These are phyloP conservation scores for Galaxea fascicularis DNA, from an alignment of 92 coral and sea anemone species.

Conservation along the genomic window DNA sequence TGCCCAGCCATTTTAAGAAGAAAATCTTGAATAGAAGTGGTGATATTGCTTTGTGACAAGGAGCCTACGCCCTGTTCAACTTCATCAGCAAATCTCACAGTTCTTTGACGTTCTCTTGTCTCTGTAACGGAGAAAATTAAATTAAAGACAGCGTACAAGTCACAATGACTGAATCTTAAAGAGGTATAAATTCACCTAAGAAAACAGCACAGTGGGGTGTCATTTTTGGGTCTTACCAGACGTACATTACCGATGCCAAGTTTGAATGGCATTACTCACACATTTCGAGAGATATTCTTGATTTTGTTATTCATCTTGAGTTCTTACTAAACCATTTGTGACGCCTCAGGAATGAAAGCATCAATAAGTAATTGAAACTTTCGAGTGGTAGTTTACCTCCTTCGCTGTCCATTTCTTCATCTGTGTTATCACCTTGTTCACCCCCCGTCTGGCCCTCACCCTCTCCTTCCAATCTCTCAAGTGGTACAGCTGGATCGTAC, in stretches of 20 bases:
- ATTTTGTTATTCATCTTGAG: too few species aligned
- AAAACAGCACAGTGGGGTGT: too few species aligned
- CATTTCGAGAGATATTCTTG: too few species aligned
- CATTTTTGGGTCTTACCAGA: too few species aligned
- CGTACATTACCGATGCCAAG: too few species aligned
- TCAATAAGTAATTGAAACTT: too few species aligned
- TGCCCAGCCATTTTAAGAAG: slow-evolving; percentile 93
- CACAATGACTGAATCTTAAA: too few species aligned
- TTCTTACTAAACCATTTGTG: too few species aligned
- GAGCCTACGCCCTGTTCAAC: slow-evolving; percentile 40
- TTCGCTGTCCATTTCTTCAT: slow-evolving; percentile 59
- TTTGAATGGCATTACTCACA: too few species aligned
- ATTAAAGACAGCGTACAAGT: not conserved
- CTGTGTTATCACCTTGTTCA: slow-evolving; percentile 34
- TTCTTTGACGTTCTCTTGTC: slow-evolving; percentile 54
- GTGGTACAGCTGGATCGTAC: slow-evolving; percentile 74
- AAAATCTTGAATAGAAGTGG: slow-evolving; percentile 85
- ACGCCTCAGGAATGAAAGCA: too few species aligned
- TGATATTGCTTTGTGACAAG: slow-evolving; percentile 49
- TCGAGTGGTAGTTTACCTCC: slow-evolving; percentile 22
- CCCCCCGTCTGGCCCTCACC: slow-evolving; percentile 40
- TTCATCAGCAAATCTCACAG: slow-evolving; percentile 88
- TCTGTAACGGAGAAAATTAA: slow-evolving; percentile 3
- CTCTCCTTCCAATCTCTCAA: slow-evolving; percentile 58
- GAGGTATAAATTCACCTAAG: too few species aligned